Evolutionary conservation across 1,140 invertebrate species (phyloP), one percentile per base, ranked within the genome.

Genomic region (Lanistes nyassanus): DNA sequence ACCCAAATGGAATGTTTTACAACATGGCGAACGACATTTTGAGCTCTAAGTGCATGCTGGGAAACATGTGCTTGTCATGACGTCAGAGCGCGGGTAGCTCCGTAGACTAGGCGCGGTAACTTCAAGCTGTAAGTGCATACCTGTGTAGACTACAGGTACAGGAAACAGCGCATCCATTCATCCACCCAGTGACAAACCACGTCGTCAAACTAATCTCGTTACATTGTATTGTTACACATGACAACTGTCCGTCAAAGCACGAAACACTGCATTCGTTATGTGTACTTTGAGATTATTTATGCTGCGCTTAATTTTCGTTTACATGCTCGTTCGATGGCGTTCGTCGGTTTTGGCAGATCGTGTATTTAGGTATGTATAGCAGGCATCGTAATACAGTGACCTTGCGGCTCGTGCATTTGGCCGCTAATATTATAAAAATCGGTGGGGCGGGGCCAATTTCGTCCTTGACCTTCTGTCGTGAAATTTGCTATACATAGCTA

Each of bases 71-170:
- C 67, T 58, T 51, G 56, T n/a, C 21, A 60, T 72, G 78, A 80
- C 77, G 80, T 81, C 80, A 81, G 79, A 62, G 26, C 71, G 76
- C 78, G 78, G 77, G 76, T 76, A 71, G 74, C 42, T 76, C 69
- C 21, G 51, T 56, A n/a, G 26, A 34, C 23, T n/a, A 9, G 37
- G 7, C 6, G 37, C 47, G 39, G 1, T 53, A 47, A 69, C 26
- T 69, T 66, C 37, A 66, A 36, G 34, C n/a, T n/a, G 60, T 23
- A 23, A 23, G 51, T 11, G 23, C 23, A 9, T 60, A 23, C 64
- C 64, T 37, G 31, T 23, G 64, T 29, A 0, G 21, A n/a, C n/a
- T 37, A 34, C 11, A n/a, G 37, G 11, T 5, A 29, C 6, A 11
- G 31, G 1, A n/a, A 66, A 37, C 0, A 36, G 31, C 7, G 37